Conservation (phyloP, 2,888 invertebrate genomes). For the Cylindroiulus punctatus region DNA sequence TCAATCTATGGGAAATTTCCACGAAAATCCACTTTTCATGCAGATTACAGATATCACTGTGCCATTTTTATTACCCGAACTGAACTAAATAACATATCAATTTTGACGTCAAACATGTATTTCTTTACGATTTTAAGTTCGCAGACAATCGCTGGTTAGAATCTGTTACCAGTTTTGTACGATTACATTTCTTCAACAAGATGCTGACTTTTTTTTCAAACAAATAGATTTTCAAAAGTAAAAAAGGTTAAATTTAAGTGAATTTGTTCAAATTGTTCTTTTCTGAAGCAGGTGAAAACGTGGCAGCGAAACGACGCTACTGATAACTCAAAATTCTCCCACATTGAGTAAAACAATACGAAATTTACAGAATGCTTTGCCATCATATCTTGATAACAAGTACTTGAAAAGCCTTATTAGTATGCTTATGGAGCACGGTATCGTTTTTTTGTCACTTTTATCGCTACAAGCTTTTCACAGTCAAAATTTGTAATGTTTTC, state of each 20-base stretch:
- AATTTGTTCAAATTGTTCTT: neutral
- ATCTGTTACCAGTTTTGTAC: neutral
- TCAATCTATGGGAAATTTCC: constrained; percentile 1
- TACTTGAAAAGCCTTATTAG: neutral
- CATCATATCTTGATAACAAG: neutral
- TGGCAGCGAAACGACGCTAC: neutral
- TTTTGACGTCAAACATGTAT: neutral
- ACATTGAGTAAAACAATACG: neutral
- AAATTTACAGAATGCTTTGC: neutral
- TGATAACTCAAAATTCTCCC: neutral
- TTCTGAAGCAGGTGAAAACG: constrained; percentile 7
- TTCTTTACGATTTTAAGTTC: neutral
- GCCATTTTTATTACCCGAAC: neutral
- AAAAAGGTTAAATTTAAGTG: neutral
- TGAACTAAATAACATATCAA: neutral
- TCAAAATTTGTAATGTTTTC: constrained; percentile 10
- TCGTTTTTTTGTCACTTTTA: neutral
- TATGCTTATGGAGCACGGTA: neutral
- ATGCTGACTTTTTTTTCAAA: too few species aligned
- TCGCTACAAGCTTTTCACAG: neutral
- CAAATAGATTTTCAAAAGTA: too few species aligned
- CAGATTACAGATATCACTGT: neutral
- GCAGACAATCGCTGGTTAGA: neutral
- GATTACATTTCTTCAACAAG: neutral
- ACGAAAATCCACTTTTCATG: neutral